Conservation (phyloP, 2,888 invertebrate species). For the Onthophagus sagittarius region DNA sequence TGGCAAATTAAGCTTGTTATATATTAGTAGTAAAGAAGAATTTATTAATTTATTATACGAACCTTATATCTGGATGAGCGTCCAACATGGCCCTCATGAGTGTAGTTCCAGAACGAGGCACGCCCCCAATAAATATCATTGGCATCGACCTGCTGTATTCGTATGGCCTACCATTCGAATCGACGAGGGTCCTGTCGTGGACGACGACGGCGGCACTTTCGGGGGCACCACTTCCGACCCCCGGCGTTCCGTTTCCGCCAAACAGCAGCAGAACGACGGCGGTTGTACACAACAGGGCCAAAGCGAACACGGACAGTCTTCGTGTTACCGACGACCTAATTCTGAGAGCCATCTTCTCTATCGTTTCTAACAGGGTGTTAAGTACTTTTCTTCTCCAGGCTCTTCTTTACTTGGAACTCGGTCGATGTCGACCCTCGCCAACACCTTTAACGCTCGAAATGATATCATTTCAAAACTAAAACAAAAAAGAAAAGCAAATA, state of each 20-base stretch:
- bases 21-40: too few species aligned
- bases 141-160: slow-evolving; percentile 86
- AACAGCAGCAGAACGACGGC: slow-evolving; percentile 3
- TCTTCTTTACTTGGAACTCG: background rate
- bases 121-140: slow-evolving; percentile 94
- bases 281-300: background rate
- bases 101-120: slow-evolving; percentile 96
- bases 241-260: background rate
- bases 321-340: background rate
- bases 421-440: background rate
- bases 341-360: background rate
- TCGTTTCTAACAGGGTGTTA: background rate
- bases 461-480: background rate
- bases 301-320: slow-evolving; percentile 1
- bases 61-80: slow-evolving; percentile 94
- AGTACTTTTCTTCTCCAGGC: background rate
- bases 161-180: slow-evolving; percentile 62
- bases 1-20: background rate
- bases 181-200: slow-evolving; percentile 60
- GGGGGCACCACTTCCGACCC: slow-evolving; percentile 16
- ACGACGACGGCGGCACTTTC: slow-evolving; percentile 34
- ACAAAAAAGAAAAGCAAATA: background rate
- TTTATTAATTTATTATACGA: slow-evolving; percentile 32
- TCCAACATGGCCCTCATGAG: slow-evolving; percentile 97
- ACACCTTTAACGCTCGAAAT: background rate